Evolutionary conservation across 1,140 invertebrate species (phyloP).

Genomic region (Yoshiicerus persimilis): DNA sequence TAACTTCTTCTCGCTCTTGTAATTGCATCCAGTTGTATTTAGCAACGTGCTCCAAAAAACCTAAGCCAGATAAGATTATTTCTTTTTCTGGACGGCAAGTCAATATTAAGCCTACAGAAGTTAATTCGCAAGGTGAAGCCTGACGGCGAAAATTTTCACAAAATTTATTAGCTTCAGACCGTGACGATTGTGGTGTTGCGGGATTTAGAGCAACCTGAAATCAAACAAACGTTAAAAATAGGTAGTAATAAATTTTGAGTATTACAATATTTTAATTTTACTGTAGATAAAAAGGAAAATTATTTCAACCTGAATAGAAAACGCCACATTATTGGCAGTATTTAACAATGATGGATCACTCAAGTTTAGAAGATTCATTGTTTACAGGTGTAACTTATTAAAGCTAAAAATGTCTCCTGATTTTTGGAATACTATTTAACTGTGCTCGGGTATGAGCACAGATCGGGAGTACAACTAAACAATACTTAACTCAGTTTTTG

Average conservation of each 20-base stretch:
- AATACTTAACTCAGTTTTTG: too few relatives aligned
- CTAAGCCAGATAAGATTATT: conserved; percentile 27
- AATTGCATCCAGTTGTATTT: conserved; percentile 37
- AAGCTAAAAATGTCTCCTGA: too few relatives aligned
- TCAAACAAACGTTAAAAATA: not conserved
- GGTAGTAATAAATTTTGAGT: not conserved
- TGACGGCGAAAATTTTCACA: conserved; percentile 24
- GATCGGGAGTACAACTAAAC: too few relatives aligned
- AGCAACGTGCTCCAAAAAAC: conserved; percentile 35
- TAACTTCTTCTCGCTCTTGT: conserved; percentile 19
- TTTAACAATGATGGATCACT: not conserved
- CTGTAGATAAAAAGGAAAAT: not conserved
- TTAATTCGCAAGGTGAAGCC: not conserved
- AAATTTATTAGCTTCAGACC: conserved; percentile 25
- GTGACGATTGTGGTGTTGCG: not conserved
- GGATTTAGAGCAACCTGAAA: not conserved
- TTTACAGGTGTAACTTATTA: not conserved
- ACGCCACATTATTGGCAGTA: not conserved
- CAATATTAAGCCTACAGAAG: conserved; percentile 20
- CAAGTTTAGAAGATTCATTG: not conserved
- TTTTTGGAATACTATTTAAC: too few relatives aligned
- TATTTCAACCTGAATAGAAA: conserved; percentile 7
- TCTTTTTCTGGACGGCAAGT: not conserved
- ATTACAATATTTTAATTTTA: not conserved
- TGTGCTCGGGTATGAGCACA: too few relatives aligned